Evolutionary conservation across 2,797 vertebrate genomes (phyloP).

Genomic region (Hydrolagus colliei): DNA sequence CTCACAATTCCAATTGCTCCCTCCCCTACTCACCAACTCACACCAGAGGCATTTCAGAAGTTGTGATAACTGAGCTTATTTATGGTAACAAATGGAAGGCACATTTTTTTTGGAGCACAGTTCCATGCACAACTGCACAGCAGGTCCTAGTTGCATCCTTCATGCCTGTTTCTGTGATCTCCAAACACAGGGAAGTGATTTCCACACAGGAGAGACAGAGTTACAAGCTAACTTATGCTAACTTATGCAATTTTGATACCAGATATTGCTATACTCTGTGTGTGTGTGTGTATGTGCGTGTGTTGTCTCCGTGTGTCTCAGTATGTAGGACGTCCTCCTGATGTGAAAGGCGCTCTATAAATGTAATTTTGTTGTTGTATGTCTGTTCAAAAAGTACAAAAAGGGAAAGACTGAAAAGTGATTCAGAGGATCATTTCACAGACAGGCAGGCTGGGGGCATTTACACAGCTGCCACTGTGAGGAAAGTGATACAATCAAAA

Average conservation of each 20-base stretch:
- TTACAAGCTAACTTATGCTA: too few species aligned
- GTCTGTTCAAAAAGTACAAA: too few species aligned
- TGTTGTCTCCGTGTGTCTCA: too few species aligned
- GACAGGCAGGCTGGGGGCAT: constrained; percentile 1
- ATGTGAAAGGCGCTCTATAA: too few species aligned
- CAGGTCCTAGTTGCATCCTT: not conserved
- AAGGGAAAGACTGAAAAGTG: not conserved
- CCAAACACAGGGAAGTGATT: not conserved
- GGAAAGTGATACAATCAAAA: constrained; percentile 12
- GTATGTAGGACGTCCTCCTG: too few species aligned
- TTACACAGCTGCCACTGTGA: constrained; percentile 23
- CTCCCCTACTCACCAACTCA: not conserved
- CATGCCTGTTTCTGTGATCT: not conserved
- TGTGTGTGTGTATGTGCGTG: too few species aligned
- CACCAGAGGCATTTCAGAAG: not conserved
- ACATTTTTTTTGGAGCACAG: not conserved
- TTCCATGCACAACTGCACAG: too few species aligned
- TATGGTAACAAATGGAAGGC: not conserved
- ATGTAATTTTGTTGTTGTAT: too few species aligned
- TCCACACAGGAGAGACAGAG: not conserved
- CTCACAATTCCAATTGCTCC: not conserved
- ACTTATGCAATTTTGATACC: not conserved
- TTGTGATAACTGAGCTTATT: not conserved
- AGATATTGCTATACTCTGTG: not conserved
- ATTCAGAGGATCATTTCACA: not conserved